These are phyloP conservation scores for Listronotus bonariensis DNA, from an alignment of 1,140 invertebrate species.

Conservation along the genomic window DNA sequence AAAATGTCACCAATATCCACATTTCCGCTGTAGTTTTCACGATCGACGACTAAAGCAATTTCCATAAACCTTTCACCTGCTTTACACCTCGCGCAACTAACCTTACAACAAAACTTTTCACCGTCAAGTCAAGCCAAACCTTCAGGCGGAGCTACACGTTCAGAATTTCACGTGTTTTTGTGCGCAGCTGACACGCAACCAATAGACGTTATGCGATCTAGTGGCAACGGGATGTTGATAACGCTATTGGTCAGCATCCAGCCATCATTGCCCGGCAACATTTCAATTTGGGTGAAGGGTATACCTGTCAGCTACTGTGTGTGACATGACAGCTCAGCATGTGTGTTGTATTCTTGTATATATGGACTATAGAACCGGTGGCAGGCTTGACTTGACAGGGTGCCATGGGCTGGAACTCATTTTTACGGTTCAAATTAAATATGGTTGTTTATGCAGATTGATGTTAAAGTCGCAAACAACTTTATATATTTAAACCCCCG, in stretches of 20 bases:
- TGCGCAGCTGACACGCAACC: slow-evolving; percentile 43
- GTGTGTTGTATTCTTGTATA: slow-evolving; percentile 38
- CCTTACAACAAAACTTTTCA: slow-evolving; percentile 4
- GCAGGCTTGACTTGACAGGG: slow-evolving; percentile 13
- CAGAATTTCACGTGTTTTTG: slow-evolving; percentile 32
- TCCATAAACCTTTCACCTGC: slow-evolving; percentile 13
- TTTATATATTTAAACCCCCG: too few species aligned
- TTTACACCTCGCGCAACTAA: slow-evolving; percentile 28
- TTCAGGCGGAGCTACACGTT: slow-evolving; percentile 34
- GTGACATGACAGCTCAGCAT: slow-evolving; percentile 53
- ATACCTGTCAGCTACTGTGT: slow-evolving; percentile 53
- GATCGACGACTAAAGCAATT: too few species aligned
- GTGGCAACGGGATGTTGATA: slow-evolving; percentile 45
- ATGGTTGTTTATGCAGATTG: slow-evolving; percentile 2
- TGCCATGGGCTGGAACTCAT: slow-evolving; percentile 4
- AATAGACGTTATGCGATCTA: slow-evolving; percentile 35
- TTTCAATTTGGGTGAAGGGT: slow-evolving; percentile 53
- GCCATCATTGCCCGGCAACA: slow-evolving; percentile 53
- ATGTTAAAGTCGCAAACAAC: background rate
- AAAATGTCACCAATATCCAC: too few species aligned
- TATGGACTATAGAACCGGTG: slow-evolving; percentile 41
- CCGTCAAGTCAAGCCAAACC: slow-evolving; percentile 20
- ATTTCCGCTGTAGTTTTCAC: too few species aligned
- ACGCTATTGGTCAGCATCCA: slow-evolving; percentile 52
- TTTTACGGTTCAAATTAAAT: background rate